Evolutionary conservation across 1,140 invertebrate genomes (phyloP).

Genomic region (Procambarus virginalis): DNA sequence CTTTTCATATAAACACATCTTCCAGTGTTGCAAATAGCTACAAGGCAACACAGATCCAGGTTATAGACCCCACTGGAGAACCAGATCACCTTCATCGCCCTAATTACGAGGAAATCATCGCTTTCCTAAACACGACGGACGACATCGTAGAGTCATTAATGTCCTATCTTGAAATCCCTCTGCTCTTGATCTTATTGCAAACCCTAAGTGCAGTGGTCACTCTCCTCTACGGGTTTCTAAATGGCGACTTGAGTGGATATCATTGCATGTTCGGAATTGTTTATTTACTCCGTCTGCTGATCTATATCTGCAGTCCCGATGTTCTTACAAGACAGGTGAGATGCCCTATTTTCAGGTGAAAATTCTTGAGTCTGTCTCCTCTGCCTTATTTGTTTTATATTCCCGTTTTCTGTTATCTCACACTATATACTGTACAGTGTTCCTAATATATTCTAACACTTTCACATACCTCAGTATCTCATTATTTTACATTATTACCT

Average conservation of each 20-base stretch:
- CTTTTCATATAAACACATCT: neutral
- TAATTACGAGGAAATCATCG: neutral
- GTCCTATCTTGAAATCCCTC: neutral
- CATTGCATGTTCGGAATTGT: neutral
- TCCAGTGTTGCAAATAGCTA: neutral
- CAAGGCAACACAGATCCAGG: neutral
- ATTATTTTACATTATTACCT: too few relatives aligned
- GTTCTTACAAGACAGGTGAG: neutral
- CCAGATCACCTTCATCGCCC: neutral
- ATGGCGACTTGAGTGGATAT: neutral
- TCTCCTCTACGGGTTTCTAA: neutral
- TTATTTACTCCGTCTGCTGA: neutral
- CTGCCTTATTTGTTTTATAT: too few relatives aligned
- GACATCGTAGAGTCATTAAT: neutral
- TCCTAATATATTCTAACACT: too few relatives aligned
- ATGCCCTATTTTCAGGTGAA: too few relatives aligned
- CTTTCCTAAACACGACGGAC: neutral
- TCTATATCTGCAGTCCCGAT: neutral
- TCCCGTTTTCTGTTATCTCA: too few relatives aligned
- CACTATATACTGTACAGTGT: too few relatives aligned
- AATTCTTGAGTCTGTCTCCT: too few relatives aligned
- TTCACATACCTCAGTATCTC: too few relatives aligned
- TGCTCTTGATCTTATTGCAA: neutral
- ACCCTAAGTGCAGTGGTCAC: neutral
- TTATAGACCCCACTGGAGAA: neutral